Evolutionary conservation across 1,140 invertebrate species (phyloP).

Genomic region (Tetranychus cinnabarinus): DNA sequence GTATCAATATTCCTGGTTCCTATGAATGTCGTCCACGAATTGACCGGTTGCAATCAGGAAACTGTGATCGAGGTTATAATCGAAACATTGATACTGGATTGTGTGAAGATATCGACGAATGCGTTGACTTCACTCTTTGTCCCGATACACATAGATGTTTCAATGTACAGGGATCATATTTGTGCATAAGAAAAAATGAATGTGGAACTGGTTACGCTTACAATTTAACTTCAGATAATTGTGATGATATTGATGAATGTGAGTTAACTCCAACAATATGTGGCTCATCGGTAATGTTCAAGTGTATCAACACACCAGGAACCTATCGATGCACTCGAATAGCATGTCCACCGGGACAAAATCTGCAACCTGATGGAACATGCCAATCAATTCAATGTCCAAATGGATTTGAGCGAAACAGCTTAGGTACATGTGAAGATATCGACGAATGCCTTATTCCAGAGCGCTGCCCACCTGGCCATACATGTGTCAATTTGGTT

Average conservation of each 20-base stretch:
- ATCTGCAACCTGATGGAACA: conserved; percentile 15
- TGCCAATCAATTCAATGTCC: conserved; percentile 13
- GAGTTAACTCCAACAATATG: conserved; percentile 54
- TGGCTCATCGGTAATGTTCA: conserved; percentile 34
- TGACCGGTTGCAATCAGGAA: too few species aligned
- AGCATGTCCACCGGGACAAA: conserved; percentile 22
- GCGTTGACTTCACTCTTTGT: conserved; percentile 31
- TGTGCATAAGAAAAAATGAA: conserved; percentile 51
- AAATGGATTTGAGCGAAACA: neutral
- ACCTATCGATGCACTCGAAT: conserved; percentile 46
- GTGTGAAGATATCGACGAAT: conserved; percentile 34
- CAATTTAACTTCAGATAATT: conserved; percentile 45
- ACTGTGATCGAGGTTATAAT: neutral
- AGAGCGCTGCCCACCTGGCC: conserved; percentile 33
- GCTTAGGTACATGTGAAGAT: conserved; percentile 17
- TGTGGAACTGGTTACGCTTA: conserved; percentile 92
- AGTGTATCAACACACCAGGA: conserved; percentile 57
- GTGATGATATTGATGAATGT: conserved; percentile 77
- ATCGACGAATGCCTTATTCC: conserved; percentile 35
- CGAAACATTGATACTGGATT: neutral
- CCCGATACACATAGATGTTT: conserved; percentile 51
- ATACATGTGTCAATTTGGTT: conserved; percentile 69
- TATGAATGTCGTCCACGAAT: too few species aligned
- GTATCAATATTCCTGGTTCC: too few species aligned
- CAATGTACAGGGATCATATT: conserved; percentile 63